A percentile compares a stretch with the other conserved stretches of the same genome.
phyloP scores from a whole-genome alignment of 1,140 invertebrate species.

The Temnothorax curvispinosus region DNA sequence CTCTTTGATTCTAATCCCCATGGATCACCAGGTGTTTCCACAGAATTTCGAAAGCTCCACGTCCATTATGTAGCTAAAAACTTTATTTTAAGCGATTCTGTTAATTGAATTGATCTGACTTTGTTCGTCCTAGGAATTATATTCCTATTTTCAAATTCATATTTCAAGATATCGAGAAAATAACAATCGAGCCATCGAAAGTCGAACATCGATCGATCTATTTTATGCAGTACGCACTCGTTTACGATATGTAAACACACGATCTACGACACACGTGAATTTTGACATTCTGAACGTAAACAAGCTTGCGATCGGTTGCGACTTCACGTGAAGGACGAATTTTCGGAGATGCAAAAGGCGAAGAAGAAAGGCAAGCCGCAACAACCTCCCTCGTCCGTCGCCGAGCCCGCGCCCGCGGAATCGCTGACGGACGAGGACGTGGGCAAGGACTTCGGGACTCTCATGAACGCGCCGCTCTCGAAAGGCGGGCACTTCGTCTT shows the following conservation, averaged over 20 bases:
- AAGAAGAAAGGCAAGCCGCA: background rate
- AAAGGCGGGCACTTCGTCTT: slow-evolving; percentile 70
- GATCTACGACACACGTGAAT: background rate
- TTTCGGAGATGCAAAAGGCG: background rate
- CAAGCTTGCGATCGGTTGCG: no score
- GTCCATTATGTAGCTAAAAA: no score
- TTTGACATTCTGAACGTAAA: background rate
- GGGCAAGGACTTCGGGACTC: slow-evolving; percentile 68
- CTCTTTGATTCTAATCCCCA: background rate
- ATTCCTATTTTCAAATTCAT: background rate
- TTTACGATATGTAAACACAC: background rate
- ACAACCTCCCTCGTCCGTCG: slow-evolving; percentile 18
- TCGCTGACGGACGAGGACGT: slow-evolving; percentile 42
- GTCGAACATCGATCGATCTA: background rate
- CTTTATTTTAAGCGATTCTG: no score
- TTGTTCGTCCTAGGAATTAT: background rate
- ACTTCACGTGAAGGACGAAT: background rate
- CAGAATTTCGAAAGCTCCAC: no score
- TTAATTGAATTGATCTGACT: no score
- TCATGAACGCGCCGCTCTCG: slow-evolving; percentile 69
- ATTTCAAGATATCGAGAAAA: background rate
- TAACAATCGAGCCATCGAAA: background rate
- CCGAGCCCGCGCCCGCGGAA: background rate
- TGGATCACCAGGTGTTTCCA: no score
- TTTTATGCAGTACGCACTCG: background rate